phyloP scores from a whole-genome alignment of 2,797 vertebrate species.

The Kryptopterus vitreolus region DNA sequence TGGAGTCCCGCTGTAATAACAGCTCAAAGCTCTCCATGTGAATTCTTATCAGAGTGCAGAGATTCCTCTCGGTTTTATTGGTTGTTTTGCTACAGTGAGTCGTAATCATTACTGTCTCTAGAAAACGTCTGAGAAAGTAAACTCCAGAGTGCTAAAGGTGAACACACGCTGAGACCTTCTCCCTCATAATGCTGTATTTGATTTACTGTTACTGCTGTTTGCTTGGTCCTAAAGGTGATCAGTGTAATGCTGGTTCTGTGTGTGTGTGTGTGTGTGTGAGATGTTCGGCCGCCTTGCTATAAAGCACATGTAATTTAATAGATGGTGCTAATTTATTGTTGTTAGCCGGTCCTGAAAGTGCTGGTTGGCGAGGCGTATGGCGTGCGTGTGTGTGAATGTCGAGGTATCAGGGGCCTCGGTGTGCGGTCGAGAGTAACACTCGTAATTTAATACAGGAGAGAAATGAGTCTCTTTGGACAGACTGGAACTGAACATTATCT shows the following conservation, averaged over 20 bases:
- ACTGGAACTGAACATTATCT: conserved; percentile 33
- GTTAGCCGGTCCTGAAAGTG: background rate
- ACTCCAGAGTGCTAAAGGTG: background rate
- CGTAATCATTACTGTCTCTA: conserved; percentile 7
- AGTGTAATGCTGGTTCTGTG: background rate
- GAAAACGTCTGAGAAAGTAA: background rate
- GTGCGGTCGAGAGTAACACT: conserved; percentile 21
- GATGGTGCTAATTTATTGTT: background rate
- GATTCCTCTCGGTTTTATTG: background rate
- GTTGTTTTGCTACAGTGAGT: background rate
- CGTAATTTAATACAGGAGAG: conserved; percentile 43
- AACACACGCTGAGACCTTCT: background rate
- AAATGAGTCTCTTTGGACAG: conserved; percentile 24
- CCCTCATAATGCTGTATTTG: background rate
- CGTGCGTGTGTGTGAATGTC: background rate
- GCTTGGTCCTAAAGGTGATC: conserved; percentile 15
- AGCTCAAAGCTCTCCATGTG: background rate
- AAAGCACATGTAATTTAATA: conserved; percentile 48
- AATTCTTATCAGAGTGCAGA: background rate
- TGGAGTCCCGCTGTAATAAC: background rate
- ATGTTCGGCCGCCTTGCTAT: conserved; percentile 15
- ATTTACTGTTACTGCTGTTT: background rate
- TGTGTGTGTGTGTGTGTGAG: background rate
- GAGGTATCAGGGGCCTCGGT: background rate
- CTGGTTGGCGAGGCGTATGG: background rate